Base-by-base conservation (phyloP, 2,797 vertebrate species). In the Okamejei kenojei region DNA sequence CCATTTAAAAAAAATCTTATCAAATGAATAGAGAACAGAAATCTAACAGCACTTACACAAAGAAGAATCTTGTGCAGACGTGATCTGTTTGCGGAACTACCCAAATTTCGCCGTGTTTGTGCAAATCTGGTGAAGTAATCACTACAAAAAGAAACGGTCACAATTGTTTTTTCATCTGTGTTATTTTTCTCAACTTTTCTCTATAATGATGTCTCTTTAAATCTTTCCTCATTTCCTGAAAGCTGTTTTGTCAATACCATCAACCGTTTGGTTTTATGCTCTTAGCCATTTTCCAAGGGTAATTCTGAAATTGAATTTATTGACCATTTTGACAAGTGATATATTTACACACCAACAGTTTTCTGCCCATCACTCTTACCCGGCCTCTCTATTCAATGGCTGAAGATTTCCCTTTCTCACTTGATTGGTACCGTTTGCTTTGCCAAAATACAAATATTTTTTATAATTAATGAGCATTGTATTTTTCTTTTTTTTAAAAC, bases 51-150 rank as follows among this genome's bases (percentile, higher is more conserved):
- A 98, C 98, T 97, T 96, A 98, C 98, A 98, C 98, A 96, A 98
- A 98, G 96, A 98, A 98, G 96, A 98, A 98, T 93, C 98, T 96
- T 94, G 98, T 98, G 96, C 98, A 98, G 96, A 98, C 98, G 0
- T 98, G 97, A 95, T 98, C 98, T 1, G 98, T 98, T 93, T 97
- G 98, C 76, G 98, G 98, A 95, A 98, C 97, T 32, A 98, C 98
- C 98, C 98, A 98, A 95, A 98, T 98, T 94, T 98, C 97, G 84
- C 97, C 98, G 94, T 98, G 98, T 95, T 98, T 98, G 97, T 98
- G 97, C 96, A 98, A 97, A 95, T 98, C 97, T 0, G 97, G 97
- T 94, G 98, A 98, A 94, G 97, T 98, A 95, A 98, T 98, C 94
- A 98, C 98, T 98, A 94, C 65, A 94, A 95, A 68, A 94, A 94